Percentiles rank a stretch among this genome's conserved stretches.
phyloP scores from a whole-genome alignment of 2,797 vertebrate genomes.

The Girardinus metallicus region DNA sequence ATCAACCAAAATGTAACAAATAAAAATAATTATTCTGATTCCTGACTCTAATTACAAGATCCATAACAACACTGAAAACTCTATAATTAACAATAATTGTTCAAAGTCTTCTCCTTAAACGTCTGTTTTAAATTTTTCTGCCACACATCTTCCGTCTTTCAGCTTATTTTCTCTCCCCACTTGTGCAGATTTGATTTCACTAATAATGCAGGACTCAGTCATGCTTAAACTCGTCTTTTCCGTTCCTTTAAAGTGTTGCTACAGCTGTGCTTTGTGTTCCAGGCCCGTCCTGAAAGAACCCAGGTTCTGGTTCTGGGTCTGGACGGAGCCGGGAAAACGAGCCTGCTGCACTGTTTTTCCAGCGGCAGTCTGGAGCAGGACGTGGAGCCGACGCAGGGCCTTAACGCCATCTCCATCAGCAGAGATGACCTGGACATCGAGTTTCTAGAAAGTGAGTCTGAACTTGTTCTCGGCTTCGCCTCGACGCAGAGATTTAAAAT shows the following conservation, averaged over 20 bases:
- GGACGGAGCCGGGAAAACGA: constrained; percentile 93
- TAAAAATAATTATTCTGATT: background rate
- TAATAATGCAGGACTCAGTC: background rate
- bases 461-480: background rate
- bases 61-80: too few species aligned
- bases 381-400: constrained; percentile 86
- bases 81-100: background rate
- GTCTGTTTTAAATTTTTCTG: background rate
- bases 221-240: background rate
- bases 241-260: background rate
- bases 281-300: constrained; percentile 60
- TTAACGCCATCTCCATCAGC: constrained; percentile 87
- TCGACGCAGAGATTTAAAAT: background rate
- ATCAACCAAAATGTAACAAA: background rate
- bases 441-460: constrained; percentile 91
- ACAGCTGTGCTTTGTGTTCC: constrained; percentile 18
- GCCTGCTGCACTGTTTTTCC: constrained; percentile 86
- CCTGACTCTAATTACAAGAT: background rate
- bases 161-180: background rate
- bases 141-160: background rate
- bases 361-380: constrained; percentile 82
- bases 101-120: background rate
- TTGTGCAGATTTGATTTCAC: background rate
- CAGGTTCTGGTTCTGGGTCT: constrained; percentile 94
- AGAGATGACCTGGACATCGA: constrained; percentile 85